phyloP scores from a whole-genome alignment of 2,888 invertebrate species.

The Stegophylla sp. region DNA sequence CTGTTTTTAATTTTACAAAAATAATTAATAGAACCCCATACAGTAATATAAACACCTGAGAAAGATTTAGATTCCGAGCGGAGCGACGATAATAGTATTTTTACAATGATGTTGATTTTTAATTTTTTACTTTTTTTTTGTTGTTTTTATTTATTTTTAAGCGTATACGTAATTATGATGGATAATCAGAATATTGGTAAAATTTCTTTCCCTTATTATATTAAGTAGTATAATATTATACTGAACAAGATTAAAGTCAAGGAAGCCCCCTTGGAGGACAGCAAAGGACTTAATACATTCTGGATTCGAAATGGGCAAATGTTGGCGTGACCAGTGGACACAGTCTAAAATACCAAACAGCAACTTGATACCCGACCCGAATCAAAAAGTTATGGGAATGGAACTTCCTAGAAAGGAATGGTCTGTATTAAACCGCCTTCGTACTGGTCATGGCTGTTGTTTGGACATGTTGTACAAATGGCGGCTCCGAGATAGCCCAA shows the following conservation, averaged over 20 bases:
- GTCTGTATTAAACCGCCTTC: not conserved
- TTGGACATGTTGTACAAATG: not conserved
- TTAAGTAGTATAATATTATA: no score
- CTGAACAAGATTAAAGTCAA: not conserved
- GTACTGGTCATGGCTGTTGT: not conserved
- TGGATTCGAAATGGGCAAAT: conserved; percentile 19
- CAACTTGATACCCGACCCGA: conserved; percentile 13
- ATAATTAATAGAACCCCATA: no score
- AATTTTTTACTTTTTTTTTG: not conserved
- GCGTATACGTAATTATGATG: not conserved
- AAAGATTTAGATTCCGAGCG: no score
- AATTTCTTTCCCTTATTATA: no score
- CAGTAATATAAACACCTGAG: no score
- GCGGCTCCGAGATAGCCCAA: not conserved
- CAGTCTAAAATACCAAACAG: conserved; percentile 11
- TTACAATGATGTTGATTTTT: not conserved
- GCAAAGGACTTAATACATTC: conserved; percentile 28
- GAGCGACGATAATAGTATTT: no score
- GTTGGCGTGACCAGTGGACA: conserved; percentile 16
- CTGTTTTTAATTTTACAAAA: no score
- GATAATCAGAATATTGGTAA: no score
- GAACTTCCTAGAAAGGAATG: not conserved
- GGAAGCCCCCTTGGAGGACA: conserved; percentile 32
- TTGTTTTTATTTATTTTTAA: no score
- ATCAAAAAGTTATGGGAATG: conserved; percentile 9